Base-by-base conservation (phyloP, 2,113 vertebrate genomes). In the Ramphastos sulfuratus region DNA sequence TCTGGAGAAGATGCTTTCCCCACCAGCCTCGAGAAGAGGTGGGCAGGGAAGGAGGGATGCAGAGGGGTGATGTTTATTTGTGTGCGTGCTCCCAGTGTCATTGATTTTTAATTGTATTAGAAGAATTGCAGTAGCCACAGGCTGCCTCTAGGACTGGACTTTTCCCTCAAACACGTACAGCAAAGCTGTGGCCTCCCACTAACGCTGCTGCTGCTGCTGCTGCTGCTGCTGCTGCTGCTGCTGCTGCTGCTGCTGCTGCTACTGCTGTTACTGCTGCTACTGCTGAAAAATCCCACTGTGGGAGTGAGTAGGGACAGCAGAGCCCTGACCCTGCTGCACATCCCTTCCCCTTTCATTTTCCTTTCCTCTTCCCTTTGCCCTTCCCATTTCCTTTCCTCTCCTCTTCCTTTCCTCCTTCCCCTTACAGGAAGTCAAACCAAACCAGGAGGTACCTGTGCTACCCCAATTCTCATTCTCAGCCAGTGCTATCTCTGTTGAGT, bases 81-180 rank as follows among this genome's bases (percentile, higher is more conserved):
- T 67, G 89, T 83, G 93, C 54, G 19, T 85, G 92, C 83, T 54
- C 91, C 2, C 78, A 93, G 96, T 83, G 76, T 21, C 96, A 87
- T 89, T 74, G 91, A 87, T 90, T 94, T 94, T 93, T 92, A 92
- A 95, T 85, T 90, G 87, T 80, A 60, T 80, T 87, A 75, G 46
- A 92, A 85, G 85, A 82, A 83, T 54, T 95, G 95, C 94, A 94
- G 94, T 94, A 95, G 94, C 94, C 82, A 92, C 59, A 6, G 82
- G 82, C 95, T 90, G 95, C 94, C 96, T 95, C 89, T 95, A 93
- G 96, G 96, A 93, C 89, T 56, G 91, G 93, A 82, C 91, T 91
- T 94, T 33, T 61, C 87, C 85, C 77, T 96, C 71, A 24, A 74
- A 76, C 15, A 7, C 1, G 39, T 15, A 12, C 63, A 24, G 74